Base-by-base conservation (phyloP, 1,140 invertebrate genomes). In the Lepidostoma basale region DNA sequence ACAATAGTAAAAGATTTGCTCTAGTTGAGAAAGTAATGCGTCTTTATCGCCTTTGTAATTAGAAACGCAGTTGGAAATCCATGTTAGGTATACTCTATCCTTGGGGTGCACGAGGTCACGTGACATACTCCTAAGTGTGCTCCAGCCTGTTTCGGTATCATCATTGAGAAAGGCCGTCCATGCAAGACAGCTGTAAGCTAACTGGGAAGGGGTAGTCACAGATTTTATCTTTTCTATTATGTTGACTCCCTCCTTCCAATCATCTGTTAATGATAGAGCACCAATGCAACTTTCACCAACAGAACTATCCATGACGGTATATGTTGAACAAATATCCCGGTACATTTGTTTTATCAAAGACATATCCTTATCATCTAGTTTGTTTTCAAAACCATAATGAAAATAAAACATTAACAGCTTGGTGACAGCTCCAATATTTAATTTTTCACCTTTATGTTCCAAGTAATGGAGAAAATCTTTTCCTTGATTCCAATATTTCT, bases 171-270 rank as follows among this genome's bases (percentile, higher is more conserved):
- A 89, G 12, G 88, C 79, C 26, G 85, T 83, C 40, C 70, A 56
- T 69, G 86, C 79, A 10, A 89, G 39, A 18, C 68, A 74, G 74
- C 77, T 85, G 69, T 85, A 86, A 2, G 77, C 70, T 5, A 60
- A 62, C 20, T 76, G 72, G 67, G 69, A 74, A 1, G 81, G 79
- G 8, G 9, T 74, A 26, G 70, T 54, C 20, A 77, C 81, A 42
- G 85, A 33, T 74, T 85, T 80, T 63, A 88, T 80, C 72, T 85
- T 85, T 52, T 89, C 77, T 8, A 91, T 79, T 25, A 92, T 70
- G 70, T 86, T 78, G 1, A 87, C 40, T 60, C 84, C 81, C 64
- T 88, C 83, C 71, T 83, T 80, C 89, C 89, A 91, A 59, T 85
- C 74, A 62, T 77, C 74, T 10, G 91, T 89, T 30, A 85, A 73